Base-by-base conservation (phyloP, 2,888 invertebrate species). In the Ptychoptera contaminata region DNA sequence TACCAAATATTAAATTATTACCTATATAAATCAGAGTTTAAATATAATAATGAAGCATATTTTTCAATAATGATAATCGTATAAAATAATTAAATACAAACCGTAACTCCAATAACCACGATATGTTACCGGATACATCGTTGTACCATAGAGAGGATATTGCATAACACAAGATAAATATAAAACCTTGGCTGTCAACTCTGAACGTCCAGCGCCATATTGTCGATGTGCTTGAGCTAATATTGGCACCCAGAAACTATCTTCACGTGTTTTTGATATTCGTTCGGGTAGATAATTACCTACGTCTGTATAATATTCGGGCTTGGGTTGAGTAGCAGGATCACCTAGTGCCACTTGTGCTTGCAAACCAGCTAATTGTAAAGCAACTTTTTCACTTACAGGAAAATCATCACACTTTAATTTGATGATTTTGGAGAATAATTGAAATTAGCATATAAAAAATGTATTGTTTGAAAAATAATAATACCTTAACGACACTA, bases 111-210 rank as follows among this genome's bases (percentile, higher is more conserved):
- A 92, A 58, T 91, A 90, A 11, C 93, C 93, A 52, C 90, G 79
- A 62, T 93, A 94, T 1, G 85, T 84, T 48, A 93, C 93, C 10
- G 82, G 82, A 67, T 84, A 90, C 57, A 83, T 72, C 1, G 87
- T 86, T 47, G 87, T 85, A 7, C 90, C 90, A 52, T 87, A 90
- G 1, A 94, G 71, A 0, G 93, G 92, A 63, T 92, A 94, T 65
- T 94, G 93, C 87, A 93, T 93, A 6, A 94, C 93, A 58, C 92
- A 92, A 0, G 91, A 88, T 49, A 94, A 68, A 63, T 94, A 94
- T 51, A 93, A 70, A 16, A 92, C 91, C 67, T 93, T 93, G 14
- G 92, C 88, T 1, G 91, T 88, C 37, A 93, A 67, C 58, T 92
- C 92, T 1, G 85, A 80, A 45, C 92, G 81, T 0, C 90, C 88